A percentile compares a stretch with the other conserved stretches of the same genome.
phyloP scores from a whole-genome alignment of 2,888 invertebrate species.

The Nymphalis polychloros region DNA sequence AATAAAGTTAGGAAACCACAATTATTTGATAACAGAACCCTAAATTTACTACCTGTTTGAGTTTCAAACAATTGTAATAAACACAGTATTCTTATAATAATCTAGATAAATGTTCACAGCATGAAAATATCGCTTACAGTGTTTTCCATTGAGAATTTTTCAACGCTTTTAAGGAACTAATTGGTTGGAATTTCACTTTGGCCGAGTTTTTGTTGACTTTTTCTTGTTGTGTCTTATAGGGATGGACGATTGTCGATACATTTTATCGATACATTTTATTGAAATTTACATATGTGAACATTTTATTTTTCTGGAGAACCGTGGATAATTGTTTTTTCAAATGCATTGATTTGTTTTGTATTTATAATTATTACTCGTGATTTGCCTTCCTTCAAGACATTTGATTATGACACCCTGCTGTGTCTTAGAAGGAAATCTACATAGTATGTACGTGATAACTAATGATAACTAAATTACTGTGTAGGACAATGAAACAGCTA shows the following conservation, averaged over 20 bases:
- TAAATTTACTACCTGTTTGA: neutral
- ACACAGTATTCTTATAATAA: neutral
- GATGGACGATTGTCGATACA: slow-evolving; percentile 8
- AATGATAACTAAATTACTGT: no score
- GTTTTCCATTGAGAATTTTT: slow-evolving; percentile 30
- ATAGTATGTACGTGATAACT: no score
- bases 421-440: no score
- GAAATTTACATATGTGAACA: no score
- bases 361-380: no score
- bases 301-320: no score
- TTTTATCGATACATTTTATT: slow-evolving; percentile 30
- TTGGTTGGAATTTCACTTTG: slow-evolving; percentile 58
- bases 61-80: neutral
- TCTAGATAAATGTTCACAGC: slow-evolving; percentile 9
- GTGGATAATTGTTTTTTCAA: no score
- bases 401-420: no score
- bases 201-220: slow-evolving; percentile 42
- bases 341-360: no score
- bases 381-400: no score
- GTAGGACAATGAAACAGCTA: no score
- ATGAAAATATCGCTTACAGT: slow-evolving; percentile 18
- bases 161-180: slow-evolving; percentile 54
- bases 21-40: neutral
- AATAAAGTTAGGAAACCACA: no score
- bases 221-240: slow-evolving; percentile 24